phyloP scores from a whole-genome alignment of 2,797 vertebrate species.

The Hemibagrus guttatus region DNA sequence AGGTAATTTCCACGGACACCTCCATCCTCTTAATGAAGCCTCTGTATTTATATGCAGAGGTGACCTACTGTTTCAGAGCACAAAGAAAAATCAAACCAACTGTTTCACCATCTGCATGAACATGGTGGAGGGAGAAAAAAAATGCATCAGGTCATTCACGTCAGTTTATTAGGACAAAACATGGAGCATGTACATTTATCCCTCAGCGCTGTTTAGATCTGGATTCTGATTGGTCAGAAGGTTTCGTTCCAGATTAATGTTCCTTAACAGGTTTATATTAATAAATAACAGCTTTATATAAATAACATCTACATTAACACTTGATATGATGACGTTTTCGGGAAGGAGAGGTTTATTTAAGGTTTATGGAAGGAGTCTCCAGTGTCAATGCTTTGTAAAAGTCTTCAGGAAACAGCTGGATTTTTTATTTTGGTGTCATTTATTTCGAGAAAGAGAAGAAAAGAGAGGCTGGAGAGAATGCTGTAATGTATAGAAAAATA shows the following conservation, averaged over 20 bases:
- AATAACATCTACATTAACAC: neutral
- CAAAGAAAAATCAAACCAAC: neutral
- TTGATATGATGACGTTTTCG: neutral
- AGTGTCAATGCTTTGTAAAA: neutral
- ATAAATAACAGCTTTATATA: neutral
- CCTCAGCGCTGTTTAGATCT: too few species aligned
- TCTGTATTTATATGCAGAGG: neutral
- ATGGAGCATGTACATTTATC: too few species aligned
- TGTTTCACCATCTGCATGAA: neutral
- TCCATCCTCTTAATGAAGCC: constrained; percentile 6
- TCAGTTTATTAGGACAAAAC: neutral
- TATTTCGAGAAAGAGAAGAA: neutral
- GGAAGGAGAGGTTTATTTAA: neutral
- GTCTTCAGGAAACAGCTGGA: neutral
- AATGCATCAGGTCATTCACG: neutral
- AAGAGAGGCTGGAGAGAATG: too few species aligned
- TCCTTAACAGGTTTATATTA: neutral
- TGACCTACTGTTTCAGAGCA: constrained; percentile 9
- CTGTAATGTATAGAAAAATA: neutral
- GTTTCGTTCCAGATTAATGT: neutral
- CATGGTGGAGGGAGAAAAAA: neutral
- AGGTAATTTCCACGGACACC: constrained; percentile 9
- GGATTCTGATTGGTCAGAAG: neutral
- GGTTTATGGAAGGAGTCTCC: neutral
- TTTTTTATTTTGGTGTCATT: neutral